Percentiles rank a stretch among this genome's conserved stretches.
phyloP scores from a whole-genome alignment of 2,888 invertebrate genomes.

The Conchocele bisecta region DNA sequence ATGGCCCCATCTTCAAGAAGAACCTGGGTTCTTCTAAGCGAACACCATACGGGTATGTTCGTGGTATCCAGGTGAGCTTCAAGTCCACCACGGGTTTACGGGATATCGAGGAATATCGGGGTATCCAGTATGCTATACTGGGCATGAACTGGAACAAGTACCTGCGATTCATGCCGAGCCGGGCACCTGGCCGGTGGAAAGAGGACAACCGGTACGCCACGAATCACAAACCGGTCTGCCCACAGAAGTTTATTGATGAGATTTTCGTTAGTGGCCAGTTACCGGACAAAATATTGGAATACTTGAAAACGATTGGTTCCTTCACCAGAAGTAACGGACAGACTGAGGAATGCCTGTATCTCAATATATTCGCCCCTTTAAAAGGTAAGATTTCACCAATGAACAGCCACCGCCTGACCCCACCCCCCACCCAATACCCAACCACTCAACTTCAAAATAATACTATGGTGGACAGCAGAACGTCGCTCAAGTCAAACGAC shows the following conservation, averaged over 20 bases:
- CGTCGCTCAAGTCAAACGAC: no score
- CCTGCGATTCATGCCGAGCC: conserved; percentile 12
- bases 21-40: neutral
- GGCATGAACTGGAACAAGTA: conserved; percentile 5
- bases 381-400: no score
- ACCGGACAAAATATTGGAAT: conserved; percentile 15
- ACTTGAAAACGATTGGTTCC: conserved; percentile 16
- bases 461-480: no score
- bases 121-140: conserved; percentile 18
- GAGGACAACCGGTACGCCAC: conserved; percentile 27
- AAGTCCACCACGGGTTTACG: neutral
- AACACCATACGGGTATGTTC: conserved; percentile 4
- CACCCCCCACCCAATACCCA: no score
- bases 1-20: neutral
- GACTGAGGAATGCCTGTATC: conserved; percentile 28
- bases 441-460: no score
- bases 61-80: conserved; percentile 22
- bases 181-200: conserved; percentile 11
- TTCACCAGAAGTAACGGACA: conserved; percentile 20
- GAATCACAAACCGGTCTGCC: conserved; percentile 39
- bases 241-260: conserved; percentile 15
- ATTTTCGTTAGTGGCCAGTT: neutral
- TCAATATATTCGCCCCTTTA: conserved; percentile 30
- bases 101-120: conserved; percentile 23
- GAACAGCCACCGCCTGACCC: no score